phyloP scores from a whole-genome alignment of 2,888 invertebrate genomes.

The Macrosoma leucophasiata region DNA sequence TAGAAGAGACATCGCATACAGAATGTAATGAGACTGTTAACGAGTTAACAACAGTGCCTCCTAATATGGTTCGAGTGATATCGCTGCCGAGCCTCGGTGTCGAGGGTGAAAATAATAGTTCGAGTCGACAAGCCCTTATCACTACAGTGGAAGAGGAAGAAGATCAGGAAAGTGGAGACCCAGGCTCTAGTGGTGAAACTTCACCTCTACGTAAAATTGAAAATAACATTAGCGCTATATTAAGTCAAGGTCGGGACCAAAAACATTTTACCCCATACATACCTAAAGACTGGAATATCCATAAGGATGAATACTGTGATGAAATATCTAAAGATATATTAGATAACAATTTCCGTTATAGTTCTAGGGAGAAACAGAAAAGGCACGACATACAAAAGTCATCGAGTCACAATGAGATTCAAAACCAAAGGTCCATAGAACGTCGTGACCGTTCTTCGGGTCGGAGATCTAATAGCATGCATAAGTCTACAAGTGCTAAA shows the following conservation, averaged over 20 bases:
- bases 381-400: conserved; percentile 77
- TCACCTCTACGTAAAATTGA: conserved; percentile 83
- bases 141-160: conserved; percentile 84
- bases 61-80: conserved; percentile 80
- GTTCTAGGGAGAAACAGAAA: conserved; percentile 71
- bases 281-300: conserved; percentile 76
- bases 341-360: conserved; percentile 70
- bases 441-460: conserved; percentile 65
- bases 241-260: conserved; percentile 76
- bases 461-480: conserved; percentile 78
- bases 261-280: conserved; percentile 70
- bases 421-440: conserved; percentile 68
- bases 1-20: conserved; percentile 68
- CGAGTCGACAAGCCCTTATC: conserved; percentile 79
- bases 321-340: conserved; percentile 70
- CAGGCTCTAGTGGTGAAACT: conserved; percentile 76
- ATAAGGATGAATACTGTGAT: conserved; percentile 75
- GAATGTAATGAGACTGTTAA: conserved; percentile 77
- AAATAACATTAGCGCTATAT: conserved; percentile 82
- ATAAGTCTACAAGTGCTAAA: conserved; percentile 84
- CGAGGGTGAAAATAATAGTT: conserved; percentile 64
- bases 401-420: conserved; percentile 78
- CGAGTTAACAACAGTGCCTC: conserved; percentile 78
- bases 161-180: conserved; percentile 78
- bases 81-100: conserved; percentile 79